Base-by-base conservation (phyloP, 1,140 invertebrate genomes). In the Drosophila tsacasi region DNA sequence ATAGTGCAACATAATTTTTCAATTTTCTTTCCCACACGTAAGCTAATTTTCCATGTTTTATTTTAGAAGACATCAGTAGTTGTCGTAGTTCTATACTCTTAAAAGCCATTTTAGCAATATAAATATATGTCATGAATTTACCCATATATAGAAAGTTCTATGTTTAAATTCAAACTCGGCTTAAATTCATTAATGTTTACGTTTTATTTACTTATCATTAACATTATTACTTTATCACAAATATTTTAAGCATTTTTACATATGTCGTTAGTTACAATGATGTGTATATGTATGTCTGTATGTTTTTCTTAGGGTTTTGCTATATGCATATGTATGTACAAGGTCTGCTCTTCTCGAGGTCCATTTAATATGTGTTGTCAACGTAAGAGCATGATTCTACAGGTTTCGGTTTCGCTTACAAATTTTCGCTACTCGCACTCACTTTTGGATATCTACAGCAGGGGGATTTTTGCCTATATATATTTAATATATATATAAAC, bases 181-280 rank as follows among this genome's bases (percentile, higher is more conserved):
- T 19, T n/a, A 25, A 44, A 65, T 73, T 79, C 49, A 71, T 87
- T 71, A 87, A 83, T 72, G 55, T 86, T 85, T 79, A 79, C 68
- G 55, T 74, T 89, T 87, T 90, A 87, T 89, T 89, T 39, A 69
- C 81, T 89, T 89, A 90, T 75, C 27, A 84, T 81, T 89, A 90
- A 89, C 81, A 90, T 79, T 89, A 90, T 90, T 89, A 90, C 85
- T 90, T 90, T 90, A 90, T 90, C 85, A 90, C 85, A 90, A 90
- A 90, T 90, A 90, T 90, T 90, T 90, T 90, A 90, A 90, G 85
- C 85, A 90, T 90, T 90, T 90, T 90, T 90, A 90, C 85, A 90
- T 90, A 73, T 73, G 69, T 73, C 90, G 81, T 90, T 84, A 90
- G 79, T 85, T 90, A 90, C 85, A 90, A 90, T 90, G 77, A 76